These are phyloP conservation scores for Chirona hameri DNA, from an alignment of 2,888 invertebrate genomes.

Conservation along the genomic window DNA sequence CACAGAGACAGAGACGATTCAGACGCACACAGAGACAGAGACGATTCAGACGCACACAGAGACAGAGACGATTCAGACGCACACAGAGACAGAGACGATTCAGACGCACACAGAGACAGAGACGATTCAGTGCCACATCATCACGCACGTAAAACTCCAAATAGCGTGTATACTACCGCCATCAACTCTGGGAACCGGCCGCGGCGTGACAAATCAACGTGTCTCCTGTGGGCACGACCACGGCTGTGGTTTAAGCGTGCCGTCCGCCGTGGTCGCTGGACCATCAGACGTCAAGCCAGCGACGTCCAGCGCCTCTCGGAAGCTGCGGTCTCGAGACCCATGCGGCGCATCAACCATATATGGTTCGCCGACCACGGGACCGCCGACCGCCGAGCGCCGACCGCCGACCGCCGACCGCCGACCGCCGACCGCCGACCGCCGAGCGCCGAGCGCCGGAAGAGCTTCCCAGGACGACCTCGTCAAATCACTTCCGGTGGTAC, in stretches of 20 bases:
- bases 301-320: not conserved
- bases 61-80: too few species aligned
- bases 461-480: not conserved
- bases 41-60: too few species aligned
- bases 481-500: not conserved
- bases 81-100: too few species aligned
- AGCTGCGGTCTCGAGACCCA: not conserved
- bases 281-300: not conserved
- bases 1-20: too few species aligned
- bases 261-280: not conserved
- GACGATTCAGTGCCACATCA: too few species aligned
- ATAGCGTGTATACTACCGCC: too few species aligned
- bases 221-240: not conserved
- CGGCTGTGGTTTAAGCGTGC: not conserved
- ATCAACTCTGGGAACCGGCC: too few species aligned
- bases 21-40: too few species aligned
- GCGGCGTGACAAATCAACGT: too few species aligned
- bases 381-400: not conserved
- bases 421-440: not conserved
- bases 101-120: too few species aligned
- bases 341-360: not conserved
- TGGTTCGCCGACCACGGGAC: not conserved
- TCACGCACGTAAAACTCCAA: too few species aligned
- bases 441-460: too few species aligned
- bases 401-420: not conserved